Base-by-base conservation (phyloP, 2,113 vertebrate species). In the Eurypyga helias region DNA sequence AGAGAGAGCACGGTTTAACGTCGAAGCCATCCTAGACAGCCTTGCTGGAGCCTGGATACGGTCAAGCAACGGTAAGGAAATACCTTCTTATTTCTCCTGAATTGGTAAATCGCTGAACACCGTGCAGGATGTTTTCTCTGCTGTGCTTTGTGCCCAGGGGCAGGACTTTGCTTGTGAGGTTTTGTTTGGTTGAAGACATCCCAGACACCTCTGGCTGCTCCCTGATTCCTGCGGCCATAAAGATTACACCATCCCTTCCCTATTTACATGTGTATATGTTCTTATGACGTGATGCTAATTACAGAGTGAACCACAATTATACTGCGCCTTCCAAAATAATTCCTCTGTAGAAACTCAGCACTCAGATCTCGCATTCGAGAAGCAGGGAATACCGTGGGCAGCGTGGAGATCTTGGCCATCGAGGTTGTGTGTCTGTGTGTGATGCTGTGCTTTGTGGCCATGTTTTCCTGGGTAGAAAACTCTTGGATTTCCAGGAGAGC, bases 311-410 rank as follows among this genome's bases (percentile, higher is more conserved):
- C 48, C 65, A 11, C 10, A 10, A 25, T 45, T 8, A 11, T 8
- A 21, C 65, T 0, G 0, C 0, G 0, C 24, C 34, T 69, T 45
- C 70, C 57, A 8, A 38, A 18, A 41, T 2, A 26, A 16, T 24
- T 67, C 48, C 34, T 34, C 31, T 19, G 31, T 17, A 23, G 64
- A 67, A 79, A 33, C 9, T 7, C 14, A 33, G 3, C 11, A 0
- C 55, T 49, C 0, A 0, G 19, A 28, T 34, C 66, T 66, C 0
- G 0, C 18, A 0, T 24, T 66, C 4, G 36, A 49, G 87, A 54
- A 45, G 61, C 5, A 1, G 70, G 38, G 46, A 38, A 18, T 43
- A 1, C 6, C 61, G 9, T 0, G 0, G 48, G 43, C 72, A 89
- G 25, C 3, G 1, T 3, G 41, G 57, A 36, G 26, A 7, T 8